Conservation (phyloP, 2,888 invertebrate species). For the Troglohyphantes excavatus region DNA sequence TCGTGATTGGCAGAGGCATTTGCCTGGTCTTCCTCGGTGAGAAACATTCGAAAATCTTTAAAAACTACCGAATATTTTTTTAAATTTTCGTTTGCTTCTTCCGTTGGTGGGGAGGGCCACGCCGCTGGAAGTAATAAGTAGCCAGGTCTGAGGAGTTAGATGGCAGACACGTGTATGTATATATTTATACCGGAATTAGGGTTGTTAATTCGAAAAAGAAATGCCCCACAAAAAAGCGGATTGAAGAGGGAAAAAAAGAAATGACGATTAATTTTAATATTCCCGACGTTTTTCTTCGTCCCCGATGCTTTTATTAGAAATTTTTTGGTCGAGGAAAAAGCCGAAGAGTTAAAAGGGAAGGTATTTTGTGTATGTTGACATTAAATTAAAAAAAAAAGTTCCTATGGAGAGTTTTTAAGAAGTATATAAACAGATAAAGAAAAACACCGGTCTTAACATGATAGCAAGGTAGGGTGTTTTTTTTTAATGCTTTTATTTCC, state of each 20-base stretch:
- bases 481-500: constrained; percentile 31
- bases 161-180: constrained; percentile 39
- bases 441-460: too few relatives aligned
- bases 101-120: constrained; percentile 10
- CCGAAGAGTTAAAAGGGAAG: constrained; percentile 62
- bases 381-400: constrained; percentile 49
- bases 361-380: constrained; percentile 75
- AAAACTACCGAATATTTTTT: constrained; percentile 3
- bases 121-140: constrained; percentile 40
- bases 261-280: constrained; percentile 76
- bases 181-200: constrained; percentile 50
- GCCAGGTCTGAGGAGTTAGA: constrained; percentile 15
- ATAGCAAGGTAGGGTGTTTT: not conserved
- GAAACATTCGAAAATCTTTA: constrained; percentile 26
- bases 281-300: constrained; percentile 55
- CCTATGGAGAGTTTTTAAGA: constrained; percentile 38
- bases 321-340: constrained; percentile 17
- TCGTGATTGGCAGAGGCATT: constrained; percentile 76
- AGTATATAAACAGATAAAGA: constrained; percentile 11
- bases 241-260: constrained; percentile 24
- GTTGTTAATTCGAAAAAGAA: constrained; percentile 69
- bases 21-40: constrained; percentile 60
- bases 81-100: not conserved
- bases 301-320: constrained; percentile 70
- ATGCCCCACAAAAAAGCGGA: constrained; percentile 6